Evolutionary conservation across 2,797 vertebrate genomes (phyloP).

Genomic region (Enteromius mattozi): DNA sequence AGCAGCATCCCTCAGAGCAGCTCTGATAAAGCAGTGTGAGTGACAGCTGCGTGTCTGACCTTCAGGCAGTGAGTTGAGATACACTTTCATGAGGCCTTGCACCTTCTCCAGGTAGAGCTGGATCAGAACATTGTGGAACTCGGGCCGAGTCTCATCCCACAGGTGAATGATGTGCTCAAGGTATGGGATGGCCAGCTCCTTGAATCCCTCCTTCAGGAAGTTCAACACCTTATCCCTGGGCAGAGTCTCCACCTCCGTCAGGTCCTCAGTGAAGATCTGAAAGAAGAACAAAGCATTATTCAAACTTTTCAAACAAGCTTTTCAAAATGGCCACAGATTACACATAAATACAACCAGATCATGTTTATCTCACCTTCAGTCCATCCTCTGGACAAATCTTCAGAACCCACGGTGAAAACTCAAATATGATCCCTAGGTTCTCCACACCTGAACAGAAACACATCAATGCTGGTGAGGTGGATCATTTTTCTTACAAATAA

Average conservation of each 20-base stretch:
- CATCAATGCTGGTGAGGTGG: neutral
- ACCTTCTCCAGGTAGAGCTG: slow-evolving; percentile 96
- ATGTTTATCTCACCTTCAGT: slow-evolving; percentile 82
- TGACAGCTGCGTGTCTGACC: slow-evolving; percentile 72
- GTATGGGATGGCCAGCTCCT: slow-evolving; percentile 91
- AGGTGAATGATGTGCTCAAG: slow-evolving; percentile 93
- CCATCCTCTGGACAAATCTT: slow-evolving; percentile 95
- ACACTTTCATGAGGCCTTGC: slow-evolving; percentile 94
- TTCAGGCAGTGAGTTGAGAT: slow-evolving; percentile 87
- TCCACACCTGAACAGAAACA: slow-evolving; percentile 82
- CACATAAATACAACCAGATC: neutral
- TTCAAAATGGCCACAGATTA: neutral
- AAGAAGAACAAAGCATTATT: neutral
- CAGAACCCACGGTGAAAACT: slow-evolving; percentile 96
- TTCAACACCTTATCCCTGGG: slow-evolving; percentile 88
- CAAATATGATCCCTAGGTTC: slow-evolving; percentile 93
- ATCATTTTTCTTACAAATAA: neutral
- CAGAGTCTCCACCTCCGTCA: slow-evolving; percentile 93
- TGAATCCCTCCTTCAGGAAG: slow-evolving; percentile 94
- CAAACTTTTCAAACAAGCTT: neutral
- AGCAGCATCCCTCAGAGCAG: neutral
- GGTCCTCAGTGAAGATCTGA: slow-evolving; percentile 98
- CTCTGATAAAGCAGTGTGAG: neutral
- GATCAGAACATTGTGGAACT: slow-evolving; percentile 96
- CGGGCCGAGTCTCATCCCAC: slow-evolving; percentile 89